phyloP scores from a whole-genome alignment of 2,113 vertebrate genomes.

The Danionella cerebrum region DNA sequence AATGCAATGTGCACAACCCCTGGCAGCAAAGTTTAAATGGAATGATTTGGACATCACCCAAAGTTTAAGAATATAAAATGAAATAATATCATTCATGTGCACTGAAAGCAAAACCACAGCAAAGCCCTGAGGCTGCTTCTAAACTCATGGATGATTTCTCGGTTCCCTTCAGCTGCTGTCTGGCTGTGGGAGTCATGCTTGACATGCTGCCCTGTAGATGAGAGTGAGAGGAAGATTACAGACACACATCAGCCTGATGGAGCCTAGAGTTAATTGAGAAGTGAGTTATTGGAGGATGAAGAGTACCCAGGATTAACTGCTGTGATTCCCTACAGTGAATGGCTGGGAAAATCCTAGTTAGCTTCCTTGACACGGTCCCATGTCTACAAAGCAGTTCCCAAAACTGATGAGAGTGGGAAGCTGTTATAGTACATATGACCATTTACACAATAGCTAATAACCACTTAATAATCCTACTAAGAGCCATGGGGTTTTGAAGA shows the following conservation, averaged over 20 bases:
- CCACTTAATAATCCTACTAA: too few species aligned
- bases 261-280: conserved; percentile 29
- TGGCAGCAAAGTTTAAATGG: too few species aligned
- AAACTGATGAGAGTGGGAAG: neutral
- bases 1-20: neutral
- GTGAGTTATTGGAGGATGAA: neutral
- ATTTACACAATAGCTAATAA: too few species aligned
- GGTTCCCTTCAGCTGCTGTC: neutral
- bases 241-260: neutral
- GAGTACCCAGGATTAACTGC: conserved; percentile 20
- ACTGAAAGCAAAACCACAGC: too few species aligned
- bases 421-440: neutral
- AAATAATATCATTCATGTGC: too few species aligned
- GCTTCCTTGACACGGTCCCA: neutral
- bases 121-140: too few species aligned
- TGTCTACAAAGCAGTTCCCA: neutral
- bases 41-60: too few species aligned
- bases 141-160: too few species aligned
- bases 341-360: conserved; percentile 1
- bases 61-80: too few species aligned
- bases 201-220: neutral
- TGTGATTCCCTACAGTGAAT: neutral
- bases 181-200: neutral
- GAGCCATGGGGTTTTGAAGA: too few species aligned
- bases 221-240: conserved; percentile 18